Evolutionary conservation across 2,888 invertebrate species (phyloP), one percentile per base, ranked within the genome.

Genomic region (Danaus chrysippus): DNA sequence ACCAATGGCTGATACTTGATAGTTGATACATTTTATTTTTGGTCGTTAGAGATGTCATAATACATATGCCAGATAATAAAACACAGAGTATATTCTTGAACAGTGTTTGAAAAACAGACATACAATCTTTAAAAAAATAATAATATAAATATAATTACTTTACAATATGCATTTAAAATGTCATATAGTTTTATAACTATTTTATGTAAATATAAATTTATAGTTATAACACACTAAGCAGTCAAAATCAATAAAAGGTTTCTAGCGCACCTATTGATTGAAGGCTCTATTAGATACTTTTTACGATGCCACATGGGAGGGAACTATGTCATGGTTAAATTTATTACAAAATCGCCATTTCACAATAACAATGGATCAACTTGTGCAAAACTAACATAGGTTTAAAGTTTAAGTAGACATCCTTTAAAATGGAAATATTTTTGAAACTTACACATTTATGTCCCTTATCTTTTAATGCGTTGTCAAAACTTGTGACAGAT

Each of bases 401-500:
- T 54, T 52, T 54, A 42, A 54, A 58, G 13, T 52, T 44, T 59
- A 19, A 17, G 52, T 55, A 54, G 46, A 44, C 23, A n/a, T 58
- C 49, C 64, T 54, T 61, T 44, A 71, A 65, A 10, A 89, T 89
- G 89, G 89, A 86, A 73, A 69, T 87, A 65, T 73, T 83, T 70
- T 69, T 84, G 61, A 87, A 84, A 80, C 68, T 84, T 72, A 69
- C 80, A 67, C 75, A 77, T 64, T 73, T 78, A 59, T 81, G 75
- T 67, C 87, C 90, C 52, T 73, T 72, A 63, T 80, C 86, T 12
- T 70, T 86, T 58, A 72, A 78, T 66, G 84, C 83, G 65, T 73
- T 90, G 77, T 77, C 84, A 73, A 85, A 87, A 80, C 70, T 84
- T 68, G 72, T 85, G 77, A 81, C 81, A 75, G 82, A 86, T 76